Evolutionary conservation across 2,797 vertebrate genomes (phyloP).

Genomic region (Sciurus carolinensis): DNA sequence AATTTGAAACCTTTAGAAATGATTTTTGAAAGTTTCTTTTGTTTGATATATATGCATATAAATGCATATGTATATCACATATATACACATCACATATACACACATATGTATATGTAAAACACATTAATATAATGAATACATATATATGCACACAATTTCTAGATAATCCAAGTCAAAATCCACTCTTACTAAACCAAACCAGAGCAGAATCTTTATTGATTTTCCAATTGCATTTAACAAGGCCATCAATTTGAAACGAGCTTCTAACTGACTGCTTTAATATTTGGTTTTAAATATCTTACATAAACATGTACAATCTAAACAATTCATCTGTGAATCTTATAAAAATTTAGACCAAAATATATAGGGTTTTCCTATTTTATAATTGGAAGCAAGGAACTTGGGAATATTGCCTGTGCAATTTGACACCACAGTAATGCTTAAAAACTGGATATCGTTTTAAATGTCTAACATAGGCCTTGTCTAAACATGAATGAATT

Average conservation of each 20-base stretch:
- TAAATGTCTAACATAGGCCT: neutral
- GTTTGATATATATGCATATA: neutral
- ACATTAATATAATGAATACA: neutral
- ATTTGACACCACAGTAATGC: neutral
- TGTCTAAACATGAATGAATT: constrained; percentile 40
- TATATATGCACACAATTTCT: neutral
- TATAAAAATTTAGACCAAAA: neutral
- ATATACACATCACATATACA: neutral
- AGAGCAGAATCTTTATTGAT: neutral
- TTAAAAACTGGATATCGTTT: neutral
- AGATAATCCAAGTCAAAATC: neutral
- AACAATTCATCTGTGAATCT: neutral
- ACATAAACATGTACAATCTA: neutral
- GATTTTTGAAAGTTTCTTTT: neutral
- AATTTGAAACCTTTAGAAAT: neutral
- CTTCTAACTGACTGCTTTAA: neutral
- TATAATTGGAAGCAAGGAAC: neutral
- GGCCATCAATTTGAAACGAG: constrained; percentile 3
- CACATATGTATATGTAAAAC: neutral
- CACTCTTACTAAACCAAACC: neutral
- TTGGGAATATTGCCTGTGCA: neutral
- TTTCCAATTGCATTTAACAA: constrained; percentile 32
- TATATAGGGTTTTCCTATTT: neutral
- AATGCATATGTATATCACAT: neutral
- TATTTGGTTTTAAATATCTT: constrained; percentile 24